Conservation (phyloP, 1,140 invertebrate genomes). For the Laupala kohalensis region DNA sequence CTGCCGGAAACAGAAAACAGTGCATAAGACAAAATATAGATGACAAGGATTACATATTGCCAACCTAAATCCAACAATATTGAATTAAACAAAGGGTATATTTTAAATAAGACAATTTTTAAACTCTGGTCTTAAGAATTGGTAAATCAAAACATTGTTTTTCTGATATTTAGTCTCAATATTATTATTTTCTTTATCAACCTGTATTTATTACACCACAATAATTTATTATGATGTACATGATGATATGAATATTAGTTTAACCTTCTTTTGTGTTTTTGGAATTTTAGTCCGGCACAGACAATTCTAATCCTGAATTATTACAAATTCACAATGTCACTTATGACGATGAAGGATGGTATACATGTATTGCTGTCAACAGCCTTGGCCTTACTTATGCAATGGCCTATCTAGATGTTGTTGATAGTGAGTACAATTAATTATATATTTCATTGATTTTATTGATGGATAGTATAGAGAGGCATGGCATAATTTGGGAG, state of each 20-base stretch:
- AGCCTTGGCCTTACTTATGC: constrained; percentile 59
- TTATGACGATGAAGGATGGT: constrained; percentile 79
- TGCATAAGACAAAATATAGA: too few species aligned
- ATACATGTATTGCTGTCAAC: constrained; percentile 79
- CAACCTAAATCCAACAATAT: too few species aligned
- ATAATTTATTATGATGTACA: neutral
- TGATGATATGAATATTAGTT: neutral
- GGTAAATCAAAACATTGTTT: too few species aligned
- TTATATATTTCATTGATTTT: neutral
- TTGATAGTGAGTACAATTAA: constrained; percentile 56
- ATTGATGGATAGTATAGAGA: too few species aligned
- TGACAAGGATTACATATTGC: too few species aligned
- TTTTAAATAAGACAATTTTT: too few species aligned
- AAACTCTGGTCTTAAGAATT: too few species aligned
- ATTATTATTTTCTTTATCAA: neutral
- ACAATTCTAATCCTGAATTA: constrained; percentile 42
- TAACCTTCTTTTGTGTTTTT: neutral
- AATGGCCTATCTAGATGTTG: constrained; percentile 72
- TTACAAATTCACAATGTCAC: constrained; percentile 71
- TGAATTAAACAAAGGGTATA: too few species aligned
- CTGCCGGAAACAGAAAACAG: too few species aligned
- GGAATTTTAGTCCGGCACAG: constrained; percentile 11
- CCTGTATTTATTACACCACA: neutral
- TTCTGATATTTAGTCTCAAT: neutral
- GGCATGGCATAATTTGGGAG: neutral